Conservation (phyloP, 2,113 vertebrate genomes). For the Craseonycteris thonglongyai region DNA sequence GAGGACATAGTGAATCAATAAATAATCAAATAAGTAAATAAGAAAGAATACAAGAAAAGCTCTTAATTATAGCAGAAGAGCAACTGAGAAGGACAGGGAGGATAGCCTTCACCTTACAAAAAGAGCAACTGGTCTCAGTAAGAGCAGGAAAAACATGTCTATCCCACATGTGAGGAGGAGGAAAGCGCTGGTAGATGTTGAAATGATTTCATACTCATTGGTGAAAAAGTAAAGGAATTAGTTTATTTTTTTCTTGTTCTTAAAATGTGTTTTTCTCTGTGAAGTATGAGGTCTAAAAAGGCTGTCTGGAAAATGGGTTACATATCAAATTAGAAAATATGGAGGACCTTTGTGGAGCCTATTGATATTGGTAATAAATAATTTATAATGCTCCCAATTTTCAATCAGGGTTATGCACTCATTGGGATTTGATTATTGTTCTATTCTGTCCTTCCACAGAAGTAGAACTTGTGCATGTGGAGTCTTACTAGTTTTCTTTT, state of each 20-base stretch:
- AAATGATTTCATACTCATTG: neutral
- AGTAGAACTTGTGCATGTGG: neutral
- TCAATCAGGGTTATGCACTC: neutral
- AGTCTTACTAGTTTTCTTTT: neutral
- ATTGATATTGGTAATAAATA: neutral
- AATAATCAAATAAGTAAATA: neutral
- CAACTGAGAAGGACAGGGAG: neutral
- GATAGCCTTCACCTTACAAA: no score
- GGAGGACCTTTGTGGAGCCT: neutral
- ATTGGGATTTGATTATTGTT: neutral
- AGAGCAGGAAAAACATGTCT: neutral
- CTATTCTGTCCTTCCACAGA: neutral
- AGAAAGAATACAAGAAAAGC: neutral
- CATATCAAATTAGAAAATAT: neutral
- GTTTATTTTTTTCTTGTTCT: neutral
- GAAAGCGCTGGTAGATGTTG: neutral
- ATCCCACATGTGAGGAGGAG: neutral
- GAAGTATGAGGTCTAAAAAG: neutral
- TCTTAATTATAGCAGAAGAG: neutral
- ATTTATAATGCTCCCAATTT: neutral
- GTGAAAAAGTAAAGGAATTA: neutral
- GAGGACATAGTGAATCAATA: neutral
- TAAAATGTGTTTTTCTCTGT: neutral
- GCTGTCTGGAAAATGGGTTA: neutral
- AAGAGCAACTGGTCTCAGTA: neutral